Evolutionary conservation across 2,797 vertebrate genomes (phyloP).

Genomic region (Argya squamiceps): DNA sequence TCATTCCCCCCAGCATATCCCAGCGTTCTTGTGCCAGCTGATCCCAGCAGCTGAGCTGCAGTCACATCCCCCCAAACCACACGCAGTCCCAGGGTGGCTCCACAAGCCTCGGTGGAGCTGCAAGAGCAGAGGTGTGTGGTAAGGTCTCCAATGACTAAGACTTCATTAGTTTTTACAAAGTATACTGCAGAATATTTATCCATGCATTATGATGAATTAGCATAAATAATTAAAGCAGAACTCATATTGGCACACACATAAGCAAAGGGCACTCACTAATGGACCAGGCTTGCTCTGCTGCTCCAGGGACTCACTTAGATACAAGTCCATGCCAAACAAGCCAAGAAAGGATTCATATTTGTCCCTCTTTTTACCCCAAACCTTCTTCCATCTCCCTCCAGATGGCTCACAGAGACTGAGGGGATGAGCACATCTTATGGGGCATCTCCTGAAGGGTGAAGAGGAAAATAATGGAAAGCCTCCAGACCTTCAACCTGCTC

Average conservation of each 20-base stretch:
- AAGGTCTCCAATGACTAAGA: slow-evolving; percentile 53
- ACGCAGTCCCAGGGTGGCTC: accelerated
- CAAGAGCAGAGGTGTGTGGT: background rate
- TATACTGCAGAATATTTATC: slow-evolving; percentile 47
- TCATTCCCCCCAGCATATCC: background rate
- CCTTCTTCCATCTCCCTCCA: background rate
- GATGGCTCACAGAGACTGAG: background rate
- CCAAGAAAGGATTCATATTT: background rate
- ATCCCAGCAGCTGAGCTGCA: background rate
- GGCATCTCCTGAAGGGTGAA: background rate
- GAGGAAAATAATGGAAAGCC: background rate
- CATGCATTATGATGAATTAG: slow-evolving; percentile 47
- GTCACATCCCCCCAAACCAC: background rate
- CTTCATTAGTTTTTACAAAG: slow-evolving; percentile 72
- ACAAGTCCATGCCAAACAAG: background rate
- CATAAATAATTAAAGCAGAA: slow-evolving; percentile 69
- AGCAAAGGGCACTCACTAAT: slow-evolving; percentile 39
- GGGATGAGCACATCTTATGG: background rate
- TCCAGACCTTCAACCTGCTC: background rate
- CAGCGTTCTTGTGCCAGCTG: background rate
- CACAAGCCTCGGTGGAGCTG: accelerated
- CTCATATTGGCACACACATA: background rate
- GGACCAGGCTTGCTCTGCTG: background rate
- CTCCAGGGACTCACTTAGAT: background rate
- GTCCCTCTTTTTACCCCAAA: background rate